phyloP scores from a whole-genome alignment of 2,888 invertebrate species.

The Gisinianus flammeolus region DNA sequence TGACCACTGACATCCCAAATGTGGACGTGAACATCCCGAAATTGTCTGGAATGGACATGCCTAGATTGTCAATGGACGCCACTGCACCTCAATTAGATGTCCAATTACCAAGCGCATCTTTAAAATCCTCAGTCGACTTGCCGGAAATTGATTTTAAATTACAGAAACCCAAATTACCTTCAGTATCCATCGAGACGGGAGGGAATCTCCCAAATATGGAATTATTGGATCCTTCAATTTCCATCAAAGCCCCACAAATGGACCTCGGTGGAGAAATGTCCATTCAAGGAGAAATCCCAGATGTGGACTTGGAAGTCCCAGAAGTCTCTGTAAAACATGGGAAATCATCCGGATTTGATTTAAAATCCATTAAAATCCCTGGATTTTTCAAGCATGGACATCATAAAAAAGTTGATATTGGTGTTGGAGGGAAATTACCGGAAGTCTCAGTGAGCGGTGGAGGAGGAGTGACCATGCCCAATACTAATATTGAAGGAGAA shows the following conservation, averaged over 20 bases:
- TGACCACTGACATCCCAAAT: background rate
- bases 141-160: background rate
- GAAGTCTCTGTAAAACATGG: slow-evolving; percentile 17
- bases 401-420: slow-evolving; percentile 23
- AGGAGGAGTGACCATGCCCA: slow-evolving; percentile 5
- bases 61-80: background rate
- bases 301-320: slow-evolving; percentile 6
- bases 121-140: background rate
- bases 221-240: background rate
- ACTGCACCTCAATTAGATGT: background rate
- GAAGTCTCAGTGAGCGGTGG: slow-evolving; percentile 12
- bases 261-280: slow-evolving; percentile 4
- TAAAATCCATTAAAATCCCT: slow-evolving; percentile 17
- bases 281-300: slow-evolving; percentile 17
- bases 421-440: background rate
- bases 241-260: background rate
- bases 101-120: background rate
- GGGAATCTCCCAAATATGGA: background rate
- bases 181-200: background rate
- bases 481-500: background rate
- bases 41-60: background rate
- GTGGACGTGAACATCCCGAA: slow-evolving; percentile 4
- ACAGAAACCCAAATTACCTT: background rate
- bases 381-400: slow-evolving; percentile 24
- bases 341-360: slow-evolving; percentile 1